Percentiles rank a stretch among this genome's conserved stretches.
phyloP scores from a whole-genome alignment of 2,797 vertebrate species.

The Pangasius krempfi region DNA sequence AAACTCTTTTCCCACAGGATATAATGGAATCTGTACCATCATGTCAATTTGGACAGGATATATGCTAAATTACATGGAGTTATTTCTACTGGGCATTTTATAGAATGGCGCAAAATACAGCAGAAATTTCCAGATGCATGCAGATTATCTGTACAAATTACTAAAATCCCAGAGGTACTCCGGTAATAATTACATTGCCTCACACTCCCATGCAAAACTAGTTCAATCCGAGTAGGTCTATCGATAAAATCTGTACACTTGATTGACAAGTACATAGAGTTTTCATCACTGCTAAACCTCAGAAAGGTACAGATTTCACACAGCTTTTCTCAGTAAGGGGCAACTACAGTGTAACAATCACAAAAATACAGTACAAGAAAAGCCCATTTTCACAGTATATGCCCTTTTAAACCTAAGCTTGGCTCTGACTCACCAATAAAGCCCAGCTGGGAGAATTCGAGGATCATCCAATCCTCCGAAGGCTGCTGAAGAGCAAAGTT shows the following conservation, averaged over 20 bases:
- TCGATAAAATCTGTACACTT: background rate
- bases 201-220: background rate
- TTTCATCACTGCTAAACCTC: background rate
- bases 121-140: background rate
- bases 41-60: background rate
- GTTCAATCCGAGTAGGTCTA: background rate
- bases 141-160: background rate
- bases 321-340: background rate
- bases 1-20: background rate
- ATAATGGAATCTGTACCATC: background rate
- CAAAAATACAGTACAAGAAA: background rate
- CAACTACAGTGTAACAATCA: background rate
- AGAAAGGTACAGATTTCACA: background rate
- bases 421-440: conserved; percentile 85
- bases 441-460: conserved; percentile 97
- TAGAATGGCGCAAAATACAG: background rate
- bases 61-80: background rate
- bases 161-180: background rate
- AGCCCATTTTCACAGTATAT: background rate
- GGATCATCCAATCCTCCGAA: conserved; percentile 98
- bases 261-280: too few relatives aligned
- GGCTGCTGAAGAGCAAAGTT: conserved; percentile 98
- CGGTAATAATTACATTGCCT: background rate
- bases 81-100: background rate
- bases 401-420: background rate